Percentiles rank a stretch among this genome's conserved stretches.
phyloP scores from a whole-genome alignment of 2,797 vertebrate species.

The Xenops minutus region DNA sequence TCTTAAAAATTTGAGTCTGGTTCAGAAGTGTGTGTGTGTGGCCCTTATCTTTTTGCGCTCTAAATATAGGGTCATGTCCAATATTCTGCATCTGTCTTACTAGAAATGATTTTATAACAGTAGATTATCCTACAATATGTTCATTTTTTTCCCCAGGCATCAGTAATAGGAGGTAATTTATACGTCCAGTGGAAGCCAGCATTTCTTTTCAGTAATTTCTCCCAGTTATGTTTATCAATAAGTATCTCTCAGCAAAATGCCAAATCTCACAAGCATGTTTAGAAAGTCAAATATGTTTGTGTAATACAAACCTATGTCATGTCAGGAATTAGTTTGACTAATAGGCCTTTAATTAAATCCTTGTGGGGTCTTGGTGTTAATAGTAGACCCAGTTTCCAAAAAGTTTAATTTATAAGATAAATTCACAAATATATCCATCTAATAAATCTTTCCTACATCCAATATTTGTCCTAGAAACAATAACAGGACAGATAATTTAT shows the following conservation, averaged over 20 bases:
- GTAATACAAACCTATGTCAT: conserved; percentile 79
- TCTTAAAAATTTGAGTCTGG: background rate
- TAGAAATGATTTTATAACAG: background rate
- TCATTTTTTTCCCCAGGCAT: background rate
- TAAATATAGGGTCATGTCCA: background rate
- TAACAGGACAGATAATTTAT: conserved; percentile 62
- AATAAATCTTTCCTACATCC: conserved; percentile 68
- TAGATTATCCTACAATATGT: background rate
- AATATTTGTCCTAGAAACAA: conserved; percentile 52
- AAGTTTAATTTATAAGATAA: conserved; percentile 77
- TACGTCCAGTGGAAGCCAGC: background rate
- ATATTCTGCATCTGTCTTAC: background rate
- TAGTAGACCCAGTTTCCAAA: conserved; percentile 62
- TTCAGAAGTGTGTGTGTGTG: background rate
- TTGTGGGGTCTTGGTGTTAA: conserved; percentile 79
- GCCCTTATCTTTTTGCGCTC: background rate
- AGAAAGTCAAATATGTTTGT: conserved; percentile 79
- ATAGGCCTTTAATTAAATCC: conserved; percentile 80
- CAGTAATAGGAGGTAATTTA: background rate
- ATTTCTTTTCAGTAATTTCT: conserved; percentile 70
- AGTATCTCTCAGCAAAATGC: conserved; percentile 73
- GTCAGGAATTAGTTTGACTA: conserved; percentile 81
- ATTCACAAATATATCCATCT: conserved; percentile 60
- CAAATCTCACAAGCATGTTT: conserved; percentile 71
- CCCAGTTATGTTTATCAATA: conserved; percentile 76